phyloP scores from a whole-genome alignment of 2,113 vertebrate genomes.

The Oplegnathus fasciatus region DNA sequence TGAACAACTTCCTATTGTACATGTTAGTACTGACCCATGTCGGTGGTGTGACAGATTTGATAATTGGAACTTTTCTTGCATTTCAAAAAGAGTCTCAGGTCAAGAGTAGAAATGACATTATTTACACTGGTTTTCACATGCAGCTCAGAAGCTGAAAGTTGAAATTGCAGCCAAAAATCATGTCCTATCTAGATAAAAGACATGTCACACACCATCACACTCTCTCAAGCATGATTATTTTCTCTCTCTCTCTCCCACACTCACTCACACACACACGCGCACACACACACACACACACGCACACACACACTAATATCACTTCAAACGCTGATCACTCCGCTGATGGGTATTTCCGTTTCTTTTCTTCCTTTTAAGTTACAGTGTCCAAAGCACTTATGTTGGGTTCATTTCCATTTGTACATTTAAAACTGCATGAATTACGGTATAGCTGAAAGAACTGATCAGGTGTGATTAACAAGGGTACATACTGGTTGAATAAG shows the following conservation, averaged over 20 bases:
- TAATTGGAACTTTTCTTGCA: constrained; percentile 74
- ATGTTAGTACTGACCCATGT: constrained; percentile 71
- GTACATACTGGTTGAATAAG: constrained; percentile 61
- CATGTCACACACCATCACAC: constrained; percentile 50
- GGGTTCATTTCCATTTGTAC: constrained; percentile 68
- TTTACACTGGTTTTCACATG: constrained; percentile 87
- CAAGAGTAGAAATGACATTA: constrained; percentile 85
- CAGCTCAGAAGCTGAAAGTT: constrained; percentile 81
- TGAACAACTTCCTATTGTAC: constrained; percentile 70
- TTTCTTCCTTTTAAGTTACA: constrained; percentile 65
- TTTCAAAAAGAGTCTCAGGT: constrained; percentile 75
- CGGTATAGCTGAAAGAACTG: constrained; percentile 56
- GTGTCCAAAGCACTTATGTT: constrained; percentile 68
- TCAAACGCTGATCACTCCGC: constrained; percentile 54
- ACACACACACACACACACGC: constrained; percentile 1
- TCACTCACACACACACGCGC: constrained; percentile 15
- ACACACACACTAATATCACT: constrained; percentile 31
- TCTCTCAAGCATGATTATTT: constrained; percentile 32
- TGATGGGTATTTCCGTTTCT: constrained; percentile 45
- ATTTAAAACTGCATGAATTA: constrained; percentile 68
- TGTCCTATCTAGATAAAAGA: constrained; percentile 71
- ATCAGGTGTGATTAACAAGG: constrained; percentile 57
- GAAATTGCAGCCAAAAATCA: constrained; percentile 76
- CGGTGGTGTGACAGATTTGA: constrained; percentile 64
- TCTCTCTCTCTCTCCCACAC: constrained; percentile 1